Evolutionary conservation across 2,113 vertebrate species (phyloP).

Genomic region (Anoplopoma fimbria): DNA sequence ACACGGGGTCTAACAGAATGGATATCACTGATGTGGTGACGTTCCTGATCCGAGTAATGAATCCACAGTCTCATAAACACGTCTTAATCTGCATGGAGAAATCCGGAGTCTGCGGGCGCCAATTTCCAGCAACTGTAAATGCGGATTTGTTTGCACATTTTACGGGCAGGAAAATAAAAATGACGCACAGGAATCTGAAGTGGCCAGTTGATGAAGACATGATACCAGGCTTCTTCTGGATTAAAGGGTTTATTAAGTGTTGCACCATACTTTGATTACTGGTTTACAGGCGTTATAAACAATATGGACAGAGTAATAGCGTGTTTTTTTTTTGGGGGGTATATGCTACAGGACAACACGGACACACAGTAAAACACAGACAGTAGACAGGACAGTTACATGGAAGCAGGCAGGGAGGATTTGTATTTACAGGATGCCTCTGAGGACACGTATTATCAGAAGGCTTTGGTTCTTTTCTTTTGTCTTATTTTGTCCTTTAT

Average conservation of each 20-base stretch:
- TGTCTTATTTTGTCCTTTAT: constrained; percentile 44
- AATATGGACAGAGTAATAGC: constrained; percentile 61
- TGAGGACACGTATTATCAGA: constrained; percentile 35
- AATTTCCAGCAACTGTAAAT: background rate
- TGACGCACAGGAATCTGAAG: background rate
- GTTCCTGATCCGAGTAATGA: constrained; percentile 14
- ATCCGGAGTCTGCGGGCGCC: background rate
- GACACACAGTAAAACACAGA: constrained; percentile 55
- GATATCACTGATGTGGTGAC: constrained; percentile 11
- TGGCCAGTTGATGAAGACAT: constrained; percentile 6
- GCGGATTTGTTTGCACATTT: constrained; percentile 16
- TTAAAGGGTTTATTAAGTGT: constrained; percentile 76
- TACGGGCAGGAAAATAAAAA: background rate
- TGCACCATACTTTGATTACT: constrained; percentile 66
- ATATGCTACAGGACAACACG: constrained; percentile 69
- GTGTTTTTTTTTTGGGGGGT: constrained; percentile 26
- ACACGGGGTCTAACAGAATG: background rate
- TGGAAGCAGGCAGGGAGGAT: constrained; percentile 67
- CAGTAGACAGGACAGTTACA: constrained; percentile 65
- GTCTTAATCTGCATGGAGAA: background rate
- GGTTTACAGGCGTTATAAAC: constrained; percentile 79
- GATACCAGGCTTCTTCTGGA: constrained; percentile 37
- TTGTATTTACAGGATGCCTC: constrained; percentile 74
- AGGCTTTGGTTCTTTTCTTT: constrained; percentile 48
- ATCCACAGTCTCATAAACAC: constrained; percentile 53